Percentiles rank a stretch among this genome's conserved stretches.
Evolutionary conservation across 2,113 vertebrate genomes (phyloP).

Genomic region (Spheniscus mendiculus): DNA sequence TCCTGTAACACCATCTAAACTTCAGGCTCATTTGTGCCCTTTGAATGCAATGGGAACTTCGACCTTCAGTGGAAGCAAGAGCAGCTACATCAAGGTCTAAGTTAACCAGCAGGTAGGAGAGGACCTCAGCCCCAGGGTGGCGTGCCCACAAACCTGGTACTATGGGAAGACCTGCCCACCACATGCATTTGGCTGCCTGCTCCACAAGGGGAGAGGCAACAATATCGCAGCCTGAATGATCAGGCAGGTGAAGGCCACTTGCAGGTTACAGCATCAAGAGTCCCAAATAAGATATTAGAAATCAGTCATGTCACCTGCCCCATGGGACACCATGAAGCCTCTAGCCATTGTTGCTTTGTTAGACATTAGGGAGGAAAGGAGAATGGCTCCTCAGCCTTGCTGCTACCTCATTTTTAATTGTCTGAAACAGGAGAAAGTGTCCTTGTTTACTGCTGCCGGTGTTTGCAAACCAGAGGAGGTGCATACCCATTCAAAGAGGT

Average conservation of each 20-base stretch:
- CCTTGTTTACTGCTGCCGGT: neutral
- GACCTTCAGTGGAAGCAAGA: neutral
- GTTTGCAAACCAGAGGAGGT: neutral
- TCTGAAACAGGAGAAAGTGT: neutral
- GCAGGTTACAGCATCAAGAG: neutral
- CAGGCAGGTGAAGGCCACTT: neutral
- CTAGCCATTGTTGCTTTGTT: neutral
- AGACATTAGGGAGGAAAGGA: neutral
- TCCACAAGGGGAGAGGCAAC: neutral
- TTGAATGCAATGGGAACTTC: neutral
- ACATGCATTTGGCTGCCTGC: neutral
- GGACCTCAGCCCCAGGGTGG: neutral
- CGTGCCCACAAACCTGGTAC: neutral
- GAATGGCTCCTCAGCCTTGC: neutral
- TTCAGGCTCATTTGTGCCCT: neutral
- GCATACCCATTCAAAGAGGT: neutral
- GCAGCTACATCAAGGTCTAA: neutral
- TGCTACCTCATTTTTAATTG: neutral
- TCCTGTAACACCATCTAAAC: neutral
- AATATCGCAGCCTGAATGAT: neutral
- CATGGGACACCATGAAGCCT: rapidly evolving
- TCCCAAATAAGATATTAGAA: neutral
- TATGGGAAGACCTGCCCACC: neutral
- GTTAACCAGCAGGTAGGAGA: neutral
- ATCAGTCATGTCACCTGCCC: neutral